A percentile compares a stretch with the other conserved stretches of the same genome.
Conservation (phyloP, 2,113 vertebrate genomes). For the Anolis sagrei region DNA sequence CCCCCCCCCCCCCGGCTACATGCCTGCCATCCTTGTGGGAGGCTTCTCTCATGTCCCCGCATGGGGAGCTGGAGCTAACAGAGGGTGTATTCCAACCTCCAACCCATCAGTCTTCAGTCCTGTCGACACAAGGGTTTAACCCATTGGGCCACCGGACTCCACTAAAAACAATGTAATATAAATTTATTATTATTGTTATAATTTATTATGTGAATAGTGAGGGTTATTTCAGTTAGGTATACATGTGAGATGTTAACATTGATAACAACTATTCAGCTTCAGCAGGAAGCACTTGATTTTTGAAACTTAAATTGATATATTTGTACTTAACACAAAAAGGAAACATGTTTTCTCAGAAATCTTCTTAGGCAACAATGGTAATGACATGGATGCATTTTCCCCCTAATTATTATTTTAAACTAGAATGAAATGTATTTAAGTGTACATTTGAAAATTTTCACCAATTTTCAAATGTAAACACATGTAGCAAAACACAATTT, state of each 20-base stretch:
- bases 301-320: background rate
- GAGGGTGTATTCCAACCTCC: too few relatives aligned
- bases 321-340: background rate
- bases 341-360: background rate
- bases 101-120: too few relatives aligned
- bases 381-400: background rate
- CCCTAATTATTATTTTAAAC: background rate
- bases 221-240: background rate
- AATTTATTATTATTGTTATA: too few relatives aligned
- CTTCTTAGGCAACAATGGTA: background rate
- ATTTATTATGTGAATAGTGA: background rate
- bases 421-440: background rate
- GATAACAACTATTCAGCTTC: background rate
- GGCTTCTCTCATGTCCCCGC: too few relatives aligned
- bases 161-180: background rate
- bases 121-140: too few relatives aligned
- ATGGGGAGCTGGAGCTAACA: too few relatives aligned
- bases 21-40: too few relatives aligned
- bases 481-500: background rate
- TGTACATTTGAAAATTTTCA: background rate
- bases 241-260: background rate
- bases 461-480: background rate
- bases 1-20: too few relatives aligned
- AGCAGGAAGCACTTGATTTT: background rate
- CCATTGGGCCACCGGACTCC: too few relatives aligned